Conservation (phyloP, 2,888 invertebrate species). For the Busseola fusca region DNA sequence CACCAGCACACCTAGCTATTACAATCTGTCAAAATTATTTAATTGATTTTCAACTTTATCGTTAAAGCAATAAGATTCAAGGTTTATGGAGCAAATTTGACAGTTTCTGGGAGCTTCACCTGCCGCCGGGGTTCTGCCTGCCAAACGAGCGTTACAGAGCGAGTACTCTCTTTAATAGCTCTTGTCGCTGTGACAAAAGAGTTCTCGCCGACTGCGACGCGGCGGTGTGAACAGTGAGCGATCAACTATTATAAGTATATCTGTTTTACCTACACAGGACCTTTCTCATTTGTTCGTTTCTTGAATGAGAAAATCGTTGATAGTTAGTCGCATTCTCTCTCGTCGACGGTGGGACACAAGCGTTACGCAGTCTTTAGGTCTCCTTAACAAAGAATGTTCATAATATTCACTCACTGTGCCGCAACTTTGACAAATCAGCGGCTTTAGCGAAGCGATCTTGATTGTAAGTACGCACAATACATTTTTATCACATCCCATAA, state of each 20-base stretch:
- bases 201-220: neutral
- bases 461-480: slow-evolving; percentile 29
- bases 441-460: slow-evolving; percentile 3
- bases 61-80: no score
- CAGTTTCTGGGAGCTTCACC: no score
- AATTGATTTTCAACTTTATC: no score
- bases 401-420: neutral
- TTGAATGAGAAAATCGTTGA: neutral
- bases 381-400: no score
- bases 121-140: neutral
- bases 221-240: neutral
- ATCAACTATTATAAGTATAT: neutral
- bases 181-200: neutral
- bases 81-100: no score
- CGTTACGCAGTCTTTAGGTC: neutral
- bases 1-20: no score
- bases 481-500: slow-evolving; percentile 36
- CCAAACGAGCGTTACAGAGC: neutral
- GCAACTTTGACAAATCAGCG: slow-evolving; percentile 8
- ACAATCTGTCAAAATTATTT: no score
- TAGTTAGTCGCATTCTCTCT: neutral
- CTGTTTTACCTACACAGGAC: neutral
- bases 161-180: neutral
- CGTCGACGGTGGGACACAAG: neutral
- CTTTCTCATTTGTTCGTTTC: neutral